A percentile compares a stretch with the other conserved stretches of the same genome.
Evolutionary conservation across 30 jellyfish, hydroid and myxozoan species (phyloP).

Genomic region (Aurelia aurita): DNA sequence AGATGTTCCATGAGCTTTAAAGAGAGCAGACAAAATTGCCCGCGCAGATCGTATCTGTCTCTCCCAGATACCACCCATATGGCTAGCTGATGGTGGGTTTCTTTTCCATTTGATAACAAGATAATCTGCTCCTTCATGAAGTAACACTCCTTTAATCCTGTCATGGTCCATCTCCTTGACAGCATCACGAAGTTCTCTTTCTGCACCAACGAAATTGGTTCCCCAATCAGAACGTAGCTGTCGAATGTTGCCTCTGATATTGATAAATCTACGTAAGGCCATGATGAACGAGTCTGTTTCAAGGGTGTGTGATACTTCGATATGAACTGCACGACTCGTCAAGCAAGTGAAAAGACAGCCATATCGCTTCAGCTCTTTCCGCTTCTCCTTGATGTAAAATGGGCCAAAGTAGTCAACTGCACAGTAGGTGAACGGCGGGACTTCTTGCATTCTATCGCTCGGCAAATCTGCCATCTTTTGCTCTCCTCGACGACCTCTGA

Average conservation of each 20-base stretch:
- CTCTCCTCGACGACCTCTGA: no score
- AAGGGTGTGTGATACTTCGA: no score
- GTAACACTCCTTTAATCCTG: not conserved
- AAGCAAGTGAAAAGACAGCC: slow-evolving; percentile 47
- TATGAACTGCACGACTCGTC: no score
- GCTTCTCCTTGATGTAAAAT: slow-evolving; percentile 36
- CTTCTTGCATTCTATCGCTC: slow-evolving; percentile 19
- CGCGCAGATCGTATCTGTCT: slow-evolving; percentile 45
- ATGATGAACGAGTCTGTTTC: no score
- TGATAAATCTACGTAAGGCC: no score
- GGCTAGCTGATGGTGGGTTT: slow-evolving; percentile 49
- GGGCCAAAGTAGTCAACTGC: slow-evolving; percentile 69
- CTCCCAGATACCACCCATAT: slow-evolving; percentile 58
- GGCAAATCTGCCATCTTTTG: slow-evolving; percentile 19
- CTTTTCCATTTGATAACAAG: no score
- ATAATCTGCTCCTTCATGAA: not conserved
- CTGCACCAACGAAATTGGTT: slow-evolving; percentile 46
- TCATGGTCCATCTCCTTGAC: slow-evolving; percentile 4
- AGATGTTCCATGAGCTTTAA: not conserved
- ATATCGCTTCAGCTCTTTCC: slow-evolving; percentile 47
- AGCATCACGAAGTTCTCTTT: slow-evolving; percentile 4
- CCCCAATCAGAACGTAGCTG: no score
- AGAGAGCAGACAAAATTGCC: not conserved
- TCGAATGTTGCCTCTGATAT: no score
- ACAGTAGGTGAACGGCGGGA: slow-evolving; percentile 56